Base-by-base conservation (phyloP, 2,797 vertebrate species). In the Chiropotes sagulatus region DNA sequence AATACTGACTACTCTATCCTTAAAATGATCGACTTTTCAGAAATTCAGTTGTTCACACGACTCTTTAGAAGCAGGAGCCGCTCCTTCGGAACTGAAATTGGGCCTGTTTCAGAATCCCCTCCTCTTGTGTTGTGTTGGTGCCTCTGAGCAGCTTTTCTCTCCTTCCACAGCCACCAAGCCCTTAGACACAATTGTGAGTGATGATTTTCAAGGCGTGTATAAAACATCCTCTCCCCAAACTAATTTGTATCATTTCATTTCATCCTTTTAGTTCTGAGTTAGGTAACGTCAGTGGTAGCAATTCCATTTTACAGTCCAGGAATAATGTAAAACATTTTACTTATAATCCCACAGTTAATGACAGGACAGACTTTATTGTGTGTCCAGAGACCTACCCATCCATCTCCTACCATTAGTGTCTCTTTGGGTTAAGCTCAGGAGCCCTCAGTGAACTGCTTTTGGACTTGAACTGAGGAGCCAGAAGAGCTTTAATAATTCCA, bases 1-100 rank as follows among this genome's bases (percentile, higher is more conserved):
- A 95, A 73, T 79, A 85, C 46, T 75, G 44, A 76, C 24, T 86
- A 19, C 5, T 70, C 24, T 72, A 30, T 67, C 48, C 83, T 94
- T 96, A 58, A 92, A 90, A 93, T 95, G 39, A 90, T 94, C 89
- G 24, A 76, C 44, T 91, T 93, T 91, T 86, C 48, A 95, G 90
- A 95, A 93, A 79, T 79, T 93, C 22, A 22, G 15, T 93, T 95
- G 96, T 96, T 44, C 28, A 79, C 41, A 75, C 2, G 82, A 46
- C 79, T 82, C 2, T 91, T 61, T 78, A 33, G 36, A 95, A 93
- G 67, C 52, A 89, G 48, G 6, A 93, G 12, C 30, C 83, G 46
- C 48, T 94, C 11, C 93, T 93, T 72, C 79, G 30, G 44, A 93
- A 75, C 79, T 92, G 44, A 87, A 93, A 81, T 79, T 46, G n/a